Evolutionary conservation across 2,113 vertebrate species (phyloP), one percentile per base, ranked within the genome.

Genomic region (Myotis yumanensis): DNA sequence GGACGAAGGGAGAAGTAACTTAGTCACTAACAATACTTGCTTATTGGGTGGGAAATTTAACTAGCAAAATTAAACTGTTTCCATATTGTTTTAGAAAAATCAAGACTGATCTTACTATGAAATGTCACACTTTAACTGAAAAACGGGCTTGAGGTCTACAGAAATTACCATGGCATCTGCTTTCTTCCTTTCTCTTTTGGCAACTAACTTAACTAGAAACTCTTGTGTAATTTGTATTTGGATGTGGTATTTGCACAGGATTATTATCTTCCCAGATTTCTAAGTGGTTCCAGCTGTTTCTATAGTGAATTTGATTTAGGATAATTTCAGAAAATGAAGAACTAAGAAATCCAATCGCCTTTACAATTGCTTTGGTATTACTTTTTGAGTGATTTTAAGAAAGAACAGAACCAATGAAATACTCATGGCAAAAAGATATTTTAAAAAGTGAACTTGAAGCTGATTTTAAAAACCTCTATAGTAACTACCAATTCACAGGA

Each of bases 221-320:
- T 95, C 91, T 87, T 90, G 32, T 73, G 54, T 75, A 94, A 93
- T 91, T 69, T 97, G 83, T 91, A 84, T 93, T 75, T 95, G 91
- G 86, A 96, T 94, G 75, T 90, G 75, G 54, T 91, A 30, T 94
- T 79, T 95, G 72, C 59, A 93, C 35, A 82, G 62, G n/a, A 92
- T 95, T 82, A 94, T 72, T 59, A 89, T 95, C 83, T 91, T 84
- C 89, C 95, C 71, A 82, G 72, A 89, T 91, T 96, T 73, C 86
- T 94, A 96, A 97, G 89, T 94, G 80, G 22, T 95, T 95, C 93
- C 96, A 95, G 94, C 48, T 96, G 95, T 87, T 96, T 96, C 94
- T 69, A 86, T 51, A 20, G 89, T 46, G 54, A 91, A 94, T 66
- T 83, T 93, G 83, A 62, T 59, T 94, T 69, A 83, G 15, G 28